phyloP scores from a whole-genome alignment of 2,888 invertebrate species.

The Caprella mutica region DNA sequence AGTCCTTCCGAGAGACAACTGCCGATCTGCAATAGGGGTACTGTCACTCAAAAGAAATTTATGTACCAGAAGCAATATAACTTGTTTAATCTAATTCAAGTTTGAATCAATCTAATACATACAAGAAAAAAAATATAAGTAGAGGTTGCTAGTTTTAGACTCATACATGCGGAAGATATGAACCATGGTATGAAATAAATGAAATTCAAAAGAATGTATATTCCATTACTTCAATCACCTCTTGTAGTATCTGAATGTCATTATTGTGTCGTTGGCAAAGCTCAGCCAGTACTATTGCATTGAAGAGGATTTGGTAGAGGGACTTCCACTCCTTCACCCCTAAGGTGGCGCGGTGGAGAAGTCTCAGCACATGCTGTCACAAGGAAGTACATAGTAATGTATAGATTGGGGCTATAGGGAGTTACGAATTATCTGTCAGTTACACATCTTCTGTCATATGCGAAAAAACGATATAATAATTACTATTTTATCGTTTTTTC shows the following conservation, averaged over 20 bases:
- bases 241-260: slow-evolving; percentile 14
- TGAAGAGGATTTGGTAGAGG: slow-evolving; percentile 26
- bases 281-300: slow-evolving; percentile 23
- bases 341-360: slow-evolving; percentile 22
- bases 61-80: background rate
- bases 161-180: too few relatives aligned
- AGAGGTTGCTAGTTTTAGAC: too few relatives aligned
- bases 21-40: background rate
- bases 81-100: background rate
- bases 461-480: too few relatives aligned
- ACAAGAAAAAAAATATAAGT: too few relatives aligned
- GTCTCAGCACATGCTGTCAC: slow-evolving; percentile 19
- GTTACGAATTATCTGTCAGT: too few relatives aligned
- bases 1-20: slow-evolving; percentile 40
- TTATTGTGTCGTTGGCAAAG: slow-evolving; percentile 19
- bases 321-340: slow-evolving; percentile 27
- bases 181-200: too few relatives aligned
- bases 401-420: too few relatives aligned
- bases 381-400: too few relatives aligned
- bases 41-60: background rate
- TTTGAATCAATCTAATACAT: too few relatives aligned
- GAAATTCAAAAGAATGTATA: too few relatives aligned
- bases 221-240: slow-evolving; percentile 23
- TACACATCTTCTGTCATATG: too few relatives aligned
- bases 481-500: too few relatives aligned